Evolutionary conservation across 2,888 invertebrate genomes (phyloP).

Genomic region (Synanthedon tipuliformis): DNA sequence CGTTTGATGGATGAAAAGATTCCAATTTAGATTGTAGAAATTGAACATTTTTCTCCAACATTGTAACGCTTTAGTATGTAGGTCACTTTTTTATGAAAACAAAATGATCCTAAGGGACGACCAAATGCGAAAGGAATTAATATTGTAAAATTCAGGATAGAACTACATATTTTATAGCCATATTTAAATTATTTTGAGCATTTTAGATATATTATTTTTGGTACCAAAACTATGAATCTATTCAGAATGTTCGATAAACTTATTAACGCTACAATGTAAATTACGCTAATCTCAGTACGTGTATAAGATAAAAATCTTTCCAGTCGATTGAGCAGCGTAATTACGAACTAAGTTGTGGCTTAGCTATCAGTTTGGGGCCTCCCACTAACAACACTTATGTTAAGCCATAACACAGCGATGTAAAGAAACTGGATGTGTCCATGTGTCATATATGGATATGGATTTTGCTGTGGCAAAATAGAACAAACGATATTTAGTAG

Average conservation of each 20-base stretch:
- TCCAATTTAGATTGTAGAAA: conserved; percentile 21
- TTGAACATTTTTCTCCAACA: conserved; percentile 5
- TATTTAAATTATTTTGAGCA: too few relatives aligned
- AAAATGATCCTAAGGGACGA: conserved; percentile 1
- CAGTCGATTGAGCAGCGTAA: conserved; percentile 12
- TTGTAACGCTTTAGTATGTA: background rate
- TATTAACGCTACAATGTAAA: too few relatives aligned
- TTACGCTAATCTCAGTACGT: background rate
- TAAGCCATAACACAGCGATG: conserved; percentile 2
- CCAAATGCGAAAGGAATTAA: too few relatives aligned
- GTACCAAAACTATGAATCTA: too few relatives aligned
- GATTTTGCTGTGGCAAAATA: too few relatives aligned
- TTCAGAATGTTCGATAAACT: too few relatives aligned
- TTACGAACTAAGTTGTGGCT: conserved; percentile 8
- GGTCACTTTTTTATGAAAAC: background rate
- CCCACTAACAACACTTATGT: conserved; percentile 7
- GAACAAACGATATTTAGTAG: too few relatives aligned
- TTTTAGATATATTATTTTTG: too few relatives aligned
- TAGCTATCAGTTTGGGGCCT: conserved; percentile 9
- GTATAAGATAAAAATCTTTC: conserved; percentile 11
- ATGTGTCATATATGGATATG: too few relatives aligned
- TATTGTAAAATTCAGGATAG: too few relatives aligned
- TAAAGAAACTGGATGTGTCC: background rate
- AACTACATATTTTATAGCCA: too few relatives aligned
- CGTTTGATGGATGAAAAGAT: conserved; percentile 25